Evolutionary conservation across 2,113 vertebrate species (phyloP).

Genomic region (Eulacestoma nigropectus): DNA sequence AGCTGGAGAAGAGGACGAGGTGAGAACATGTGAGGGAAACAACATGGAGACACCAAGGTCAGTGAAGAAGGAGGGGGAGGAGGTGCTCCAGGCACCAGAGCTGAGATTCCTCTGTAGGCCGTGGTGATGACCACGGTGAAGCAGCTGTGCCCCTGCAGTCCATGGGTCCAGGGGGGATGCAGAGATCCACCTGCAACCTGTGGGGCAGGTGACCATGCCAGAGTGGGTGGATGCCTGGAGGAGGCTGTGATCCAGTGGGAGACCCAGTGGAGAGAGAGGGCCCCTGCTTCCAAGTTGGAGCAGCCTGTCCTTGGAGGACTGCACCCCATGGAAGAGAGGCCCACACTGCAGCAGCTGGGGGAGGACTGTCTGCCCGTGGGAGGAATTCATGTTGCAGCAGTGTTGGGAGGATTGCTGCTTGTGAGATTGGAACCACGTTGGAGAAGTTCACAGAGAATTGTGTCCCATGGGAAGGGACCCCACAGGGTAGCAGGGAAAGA

Average conservation of each 20-base stretch:
- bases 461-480: neutral
- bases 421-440: neutral
- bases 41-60: neutral
- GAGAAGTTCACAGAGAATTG: neutral
- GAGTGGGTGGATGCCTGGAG: neutral
- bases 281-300: neutral
- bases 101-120: neutral
- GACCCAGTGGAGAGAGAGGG: neutral
- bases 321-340: neutral
- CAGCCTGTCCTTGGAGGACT: neutral
- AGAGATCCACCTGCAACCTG: fast-evolving
- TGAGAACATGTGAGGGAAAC: neutral
- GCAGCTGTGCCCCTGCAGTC: neutral
- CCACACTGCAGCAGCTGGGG: neutral
- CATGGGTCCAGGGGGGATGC: neutral
- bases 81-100: fast-evolving
- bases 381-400: neutral
- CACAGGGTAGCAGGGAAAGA: neutral
- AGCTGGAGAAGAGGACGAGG: neutral
- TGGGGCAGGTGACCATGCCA: fast-evolving
- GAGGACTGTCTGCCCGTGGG: neutral
- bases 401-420: neutral
- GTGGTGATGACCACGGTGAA: neutral
- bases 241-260: neutral
- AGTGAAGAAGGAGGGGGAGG: neutral